Evolutionary conservation across 2,888 invertebrate genomes (phyloP), one percentile per base, ranked within the genome.

Genomic region (Oscheius myriophilus): DNA sequence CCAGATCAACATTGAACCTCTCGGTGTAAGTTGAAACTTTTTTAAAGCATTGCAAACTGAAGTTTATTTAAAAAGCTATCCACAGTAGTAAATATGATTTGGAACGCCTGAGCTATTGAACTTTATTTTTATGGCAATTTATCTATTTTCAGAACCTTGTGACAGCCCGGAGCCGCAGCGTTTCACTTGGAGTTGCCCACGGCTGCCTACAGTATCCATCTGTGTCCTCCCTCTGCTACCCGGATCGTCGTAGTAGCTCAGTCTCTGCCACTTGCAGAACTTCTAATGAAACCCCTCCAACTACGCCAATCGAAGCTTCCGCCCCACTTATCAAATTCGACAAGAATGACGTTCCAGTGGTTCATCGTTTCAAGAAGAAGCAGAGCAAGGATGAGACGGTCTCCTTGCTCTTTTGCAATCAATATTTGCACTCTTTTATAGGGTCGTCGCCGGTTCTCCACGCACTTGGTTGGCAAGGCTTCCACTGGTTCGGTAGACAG

Each of bases 1-100:
- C 51, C 69, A 64, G 52, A 64, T 69, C 49, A 69, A 64, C 41
- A 39, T 69, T 18, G 69, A 69, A 51, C 49, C 63, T 0, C 18
- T 65, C 14, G 43, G 39, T 39, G 69, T 53, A 39, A 69, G 41
- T 16, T 57, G n/a, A n/a, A n/a, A 18, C 23, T 16, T 58, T 41
- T 18, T n/a, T 33, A 9, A 18, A 21, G 23, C 16, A 39, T n/a
- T 41, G 12, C 9, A 18, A 21, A 6, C 18, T 49, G 11, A 49
- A 11, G 21, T 12, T 11, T 18, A n/a, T 25, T 25, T n/a, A n/a
- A n/a, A n/a, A n/a, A n/a, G n/a, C n/a, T n/a, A n/a, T n/a, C n/a
- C n/a, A n/a, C n/a, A n/a, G n/a, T n/a, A n/a, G n/a, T n/a, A n/a
- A n/a, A n/a, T n/a, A n/a, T n/a, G n/a, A n/a, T n/a, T n/a, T n/a